Conservation (phyloP, 2,888 invertebrate genomes). For the Cantharis nigra region DNA sequence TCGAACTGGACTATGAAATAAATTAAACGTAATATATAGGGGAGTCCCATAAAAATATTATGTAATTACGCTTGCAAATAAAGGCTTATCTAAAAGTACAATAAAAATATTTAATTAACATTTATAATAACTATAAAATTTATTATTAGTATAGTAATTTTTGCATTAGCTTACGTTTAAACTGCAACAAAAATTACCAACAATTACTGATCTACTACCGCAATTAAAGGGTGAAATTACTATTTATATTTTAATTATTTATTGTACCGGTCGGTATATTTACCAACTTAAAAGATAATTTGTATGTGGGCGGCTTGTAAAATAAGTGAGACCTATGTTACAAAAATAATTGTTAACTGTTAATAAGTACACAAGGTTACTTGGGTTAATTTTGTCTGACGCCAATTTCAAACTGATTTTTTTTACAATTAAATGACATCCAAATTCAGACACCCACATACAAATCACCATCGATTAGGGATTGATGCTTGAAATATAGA, state of each 20-base stretch:
- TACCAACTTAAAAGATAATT: slow-evolving; percentile 33
- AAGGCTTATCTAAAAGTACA: slow-evolving; percentile 18
- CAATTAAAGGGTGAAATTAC: slow-evolving; percentile 27
- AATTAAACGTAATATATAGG: background rate
- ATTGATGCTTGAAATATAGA: no score
- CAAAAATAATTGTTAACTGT: slow-evolving; percentile 10
- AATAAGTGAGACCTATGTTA: slow-evolving; percentile 10
- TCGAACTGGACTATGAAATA: no score
- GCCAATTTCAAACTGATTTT: background rate
- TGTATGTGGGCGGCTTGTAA: slow-evolving; percentile 30
- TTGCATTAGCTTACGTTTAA: slow-evolving; percentile 9
- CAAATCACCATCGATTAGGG: no score
- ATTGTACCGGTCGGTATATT: slow-evolving; percentile 18
- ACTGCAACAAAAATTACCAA: slow-evolving; percentile 10
- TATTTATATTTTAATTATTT: slow-evolving; percentile 32
- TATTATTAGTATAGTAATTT: slow-evolving; percentile 10
- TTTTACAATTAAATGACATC: background rate
- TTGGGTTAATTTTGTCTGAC: background rate
- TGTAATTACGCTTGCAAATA: slow-evolving; percentile 3
- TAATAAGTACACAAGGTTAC: background rate
- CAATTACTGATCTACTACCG: slow-evolving; percentile 11
- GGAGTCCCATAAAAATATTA: slow-evolving; percentile 7
- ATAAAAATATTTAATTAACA: slow-evolving; percentile 21
- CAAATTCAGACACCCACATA: no score
- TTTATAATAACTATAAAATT: slow-evolving; percentile 14